Evolutionary conservation across 2,888 invertebrate genomes (phyloP).

Genomic region (Orthosia incerta): DNA sequence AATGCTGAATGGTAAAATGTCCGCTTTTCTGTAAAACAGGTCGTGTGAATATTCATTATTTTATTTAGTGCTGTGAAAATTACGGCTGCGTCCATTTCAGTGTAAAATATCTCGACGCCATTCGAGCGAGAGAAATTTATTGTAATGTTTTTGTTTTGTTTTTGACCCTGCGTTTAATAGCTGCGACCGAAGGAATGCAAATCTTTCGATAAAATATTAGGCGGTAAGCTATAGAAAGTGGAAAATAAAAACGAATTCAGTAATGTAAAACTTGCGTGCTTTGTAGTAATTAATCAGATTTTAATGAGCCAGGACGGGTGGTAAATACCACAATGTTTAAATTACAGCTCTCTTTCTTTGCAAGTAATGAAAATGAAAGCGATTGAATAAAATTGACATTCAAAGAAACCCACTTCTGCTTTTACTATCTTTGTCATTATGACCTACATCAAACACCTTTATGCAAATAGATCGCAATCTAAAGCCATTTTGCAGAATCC

Average conservation of each 20-base stretch:
- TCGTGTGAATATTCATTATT: slow-evolving; percentile 40
- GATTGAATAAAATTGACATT: neutral
- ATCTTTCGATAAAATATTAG: neutral
- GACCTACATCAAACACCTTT: slow-evolving; percentile 35
- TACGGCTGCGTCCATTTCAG: slow-evolving; percentile 18
- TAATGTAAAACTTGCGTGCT: slow-evolving; percentile 45
- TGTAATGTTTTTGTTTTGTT: slow-evolving; percentile 39
- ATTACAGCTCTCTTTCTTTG: slow-evolving; percentile 15
- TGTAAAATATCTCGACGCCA: slow-evolving; percentile 21
- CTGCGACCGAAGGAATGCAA: neutral
- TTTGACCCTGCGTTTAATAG: slow-evolving; percentile 7
- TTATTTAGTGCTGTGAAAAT: slow-evolving; percentile 29
- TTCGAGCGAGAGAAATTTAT: slow-evolving; percentile 11
- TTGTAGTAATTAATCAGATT: slow-evolving; percentile 35
- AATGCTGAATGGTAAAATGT: slow-evolving; percentile 36
- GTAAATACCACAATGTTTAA: slow-evolving; percentile 6
- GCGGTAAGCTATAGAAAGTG: neutral
- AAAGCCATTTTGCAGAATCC: slow-evolving; percentile 7
- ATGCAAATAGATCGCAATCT: slow-evolving; percentile 40
- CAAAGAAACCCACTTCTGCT: neutral
- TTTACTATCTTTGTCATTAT: slow-evolving; percentile 21
- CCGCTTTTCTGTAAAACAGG: slow-evolving; percentile 27
- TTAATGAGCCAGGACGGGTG: slow-evolving; percentile 30
- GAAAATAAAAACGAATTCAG: slow-evolving; percentile 1
- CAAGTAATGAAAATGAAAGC: slow-evolving; percentile 16